phyloP scores from a whole-genome alignment of 1,140 invertebrate genomes.

The Tetragonula clypearis region DNA sequence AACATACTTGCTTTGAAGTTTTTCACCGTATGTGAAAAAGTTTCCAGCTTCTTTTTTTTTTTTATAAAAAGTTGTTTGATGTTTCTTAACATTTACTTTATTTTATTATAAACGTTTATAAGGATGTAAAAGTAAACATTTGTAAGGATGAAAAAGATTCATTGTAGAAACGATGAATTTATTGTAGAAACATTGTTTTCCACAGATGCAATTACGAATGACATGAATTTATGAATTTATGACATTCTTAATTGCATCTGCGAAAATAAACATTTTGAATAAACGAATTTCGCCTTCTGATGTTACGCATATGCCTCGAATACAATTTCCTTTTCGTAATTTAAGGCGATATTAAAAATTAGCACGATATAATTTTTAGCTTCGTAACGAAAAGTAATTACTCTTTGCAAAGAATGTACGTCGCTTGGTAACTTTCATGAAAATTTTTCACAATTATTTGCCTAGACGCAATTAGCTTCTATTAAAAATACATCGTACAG shows the following conservation, averaged over 20 bases:
- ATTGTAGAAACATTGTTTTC: neutral
- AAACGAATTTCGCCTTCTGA: neutral
- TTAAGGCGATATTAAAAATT: neutral
- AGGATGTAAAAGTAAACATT: neutral
- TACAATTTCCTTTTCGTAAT: neutral
- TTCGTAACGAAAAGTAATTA: neutral
- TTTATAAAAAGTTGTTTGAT: neutral
- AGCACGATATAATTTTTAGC: neutral
- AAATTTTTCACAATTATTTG: neutral
- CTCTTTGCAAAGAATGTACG: neutral
- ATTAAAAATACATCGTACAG: neutral
- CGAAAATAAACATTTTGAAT: neutral
- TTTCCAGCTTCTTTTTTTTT: no score
- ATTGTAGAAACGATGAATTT: neutral
- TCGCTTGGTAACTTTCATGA: neutral
- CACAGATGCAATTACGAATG: no score
- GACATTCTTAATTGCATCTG: no score
- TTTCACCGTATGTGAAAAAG: no score
- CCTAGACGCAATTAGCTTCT: neutral
- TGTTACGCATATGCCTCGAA: neutral
- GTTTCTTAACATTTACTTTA: neutral
- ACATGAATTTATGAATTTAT: no score
- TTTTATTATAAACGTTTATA: neutral
- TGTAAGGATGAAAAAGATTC: neutral
- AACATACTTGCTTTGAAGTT: neutral